phyloP scores from a whole-genome alignment of 2,797 vertebrate species.

The Acrossocheilus wenchowensis region DNA sequence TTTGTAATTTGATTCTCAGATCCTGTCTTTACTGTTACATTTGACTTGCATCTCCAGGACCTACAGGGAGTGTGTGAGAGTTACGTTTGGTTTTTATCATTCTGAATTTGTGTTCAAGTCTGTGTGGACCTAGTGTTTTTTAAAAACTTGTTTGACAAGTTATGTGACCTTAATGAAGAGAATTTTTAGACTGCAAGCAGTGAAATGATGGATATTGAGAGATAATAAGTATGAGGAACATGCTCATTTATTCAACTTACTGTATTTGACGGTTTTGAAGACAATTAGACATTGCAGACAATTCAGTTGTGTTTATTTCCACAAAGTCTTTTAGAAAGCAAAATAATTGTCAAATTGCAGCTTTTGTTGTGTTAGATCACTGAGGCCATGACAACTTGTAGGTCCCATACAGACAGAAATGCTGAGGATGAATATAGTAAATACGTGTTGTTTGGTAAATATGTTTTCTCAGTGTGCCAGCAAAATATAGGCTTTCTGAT shows the following conservation, averaged over 20 bases:
- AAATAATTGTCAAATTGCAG: not conserved
- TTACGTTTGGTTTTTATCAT: not conserved
- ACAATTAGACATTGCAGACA: not conserved
- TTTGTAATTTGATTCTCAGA: conserved; percentile 24
- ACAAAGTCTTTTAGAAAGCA: not conserved
- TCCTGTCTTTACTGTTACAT: conserved; percentile 6
- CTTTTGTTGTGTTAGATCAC: not conserved
- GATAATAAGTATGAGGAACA: not conserved
- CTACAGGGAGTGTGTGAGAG: not conserved
- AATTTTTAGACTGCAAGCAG: not conserved
- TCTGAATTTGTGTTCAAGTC: not conserved
- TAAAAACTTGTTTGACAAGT: conserved; percentile 2
- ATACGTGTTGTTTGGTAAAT: not conserved
- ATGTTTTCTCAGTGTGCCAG: not conserved
- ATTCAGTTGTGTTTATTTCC: not conserved
- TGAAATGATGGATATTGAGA: not conserved
- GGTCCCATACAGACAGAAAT: not conserved
- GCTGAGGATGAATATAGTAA: not conserved
- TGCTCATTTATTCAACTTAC: not conserved
- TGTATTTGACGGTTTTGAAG: not conserved
- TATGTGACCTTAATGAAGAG: not conserved
- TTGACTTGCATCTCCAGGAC: conserved; percentile 4
- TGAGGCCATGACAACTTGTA: not conserved
- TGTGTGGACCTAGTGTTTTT: not conserved
- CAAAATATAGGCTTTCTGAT: not conserved